A percentile compares a stretch with the other conserved stretches of the same genome.
Evolutionary conservation across 2,888 invertebrate species (phyloP).

Genomic region (Drosophila emarginata): DNA sequence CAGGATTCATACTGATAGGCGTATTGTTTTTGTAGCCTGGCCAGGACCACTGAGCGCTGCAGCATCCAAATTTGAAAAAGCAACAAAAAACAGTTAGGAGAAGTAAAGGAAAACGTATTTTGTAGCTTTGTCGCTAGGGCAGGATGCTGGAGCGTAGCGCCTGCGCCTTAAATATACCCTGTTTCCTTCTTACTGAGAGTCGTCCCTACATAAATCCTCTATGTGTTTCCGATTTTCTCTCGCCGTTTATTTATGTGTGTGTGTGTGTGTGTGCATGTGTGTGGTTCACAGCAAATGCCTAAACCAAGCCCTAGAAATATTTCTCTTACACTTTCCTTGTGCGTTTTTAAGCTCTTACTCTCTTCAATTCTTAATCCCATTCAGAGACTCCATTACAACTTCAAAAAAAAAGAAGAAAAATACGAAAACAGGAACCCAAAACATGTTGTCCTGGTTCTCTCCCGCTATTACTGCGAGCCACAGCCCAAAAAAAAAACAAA

Average conservation of each 20-base stretch:
- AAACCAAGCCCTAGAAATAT: conserved; percentile 62
- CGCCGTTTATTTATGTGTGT: neutral
- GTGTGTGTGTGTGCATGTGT: neutral
- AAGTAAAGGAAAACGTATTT: conserved; percentile 10
- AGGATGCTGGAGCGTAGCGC: conserved; percentile 68
- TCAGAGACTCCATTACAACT: conserved; percentile 59
- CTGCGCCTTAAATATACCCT: conserved; percentile 62
- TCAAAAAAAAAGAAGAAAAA: conserved; percentile 37
- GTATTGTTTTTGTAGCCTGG: conserved; percentile 76
- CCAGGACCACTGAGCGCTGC: conserved; percentile 51
- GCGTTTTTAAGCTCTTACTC: conserved; percentile 24
- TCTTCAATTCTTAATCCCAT: conserved; percentile 47
- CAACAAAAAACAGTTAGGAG: neutral
- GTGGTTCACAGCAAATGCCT: conserved; percentile 32
- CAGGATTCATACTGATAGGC: conserved; percentile 77
- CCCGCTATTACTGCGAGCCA: conserved; percentile 66
- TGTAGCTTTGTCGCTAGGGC: conserved; percentile 48
- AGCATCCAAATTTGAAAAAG: conserved; percentile 3
- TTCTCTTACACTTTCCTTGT: conserved; percentile 10
- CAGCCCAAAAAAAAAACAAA: conserved; percentile 68
- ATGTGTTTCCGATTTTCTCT: neutral
- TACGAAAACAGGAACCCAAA: conserved; percentile 10
- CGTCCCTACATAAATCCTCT: conserved; percentile 17
- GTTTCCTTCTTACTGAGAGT: conserved; percentile 46
- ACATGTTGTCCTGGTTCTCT: conserved; percentile 6